Base-by-base conservation (phyloP, 2,113 vertebrate species). In the Ailuropoda melanoleuca region DNA sequence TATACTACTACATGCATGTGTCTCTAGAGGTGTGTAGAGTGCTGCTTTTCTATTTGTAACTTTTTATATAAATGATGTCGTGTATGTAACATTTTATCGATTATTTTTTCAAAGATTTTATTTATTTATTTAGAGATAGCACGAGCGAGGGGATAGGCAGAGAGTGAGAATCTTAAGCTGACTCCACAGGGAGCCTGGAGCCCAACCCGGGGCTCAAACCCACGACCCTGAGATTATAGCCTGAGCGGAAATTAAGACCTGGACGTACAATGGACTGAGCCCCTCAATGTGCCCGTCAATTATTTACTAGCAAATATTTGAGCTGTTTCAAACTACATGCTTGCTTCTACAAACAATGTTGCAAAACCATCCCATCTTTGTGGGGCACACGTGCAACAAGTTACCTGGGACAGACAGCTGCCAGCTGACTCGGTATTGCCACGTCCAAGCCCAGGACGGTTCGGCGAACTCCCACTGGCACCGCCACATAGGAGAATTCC, bases 241-340 rank as follows among this genome's bases (percentile, higher is more conserved):
- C 55, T 21, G 55, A 56, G 55, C 55, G 6, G 7, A 21, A 56
- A 56, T 56, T 18, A 56, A 56, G 55, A 56, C 3, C 50, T 43
- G 50, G 50, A 50, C 13, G 55, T 6, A 7, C 19, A 21, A 56
- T 21, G 18, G 19, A 56, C 55, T 8, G 55, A 56, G 55, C 55
- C 55, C 19, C 55, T 18, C 19, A 56, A 18, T 4, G 18, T 21
- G 7, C 55, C 55, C 55, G 1, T 56, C 13, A 21, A 21, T 48
- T 72, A 21, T 66, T 64, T 72, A 26, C 29, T 48, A 46, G 66
- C 23, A 88, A 37, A 39, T 24, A 56, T 18, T 26, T 53, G 43
- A 72, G 37, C 23, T 92, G 17, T 68, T 94, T 64, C 68, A 74
- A 62, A 83, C 84, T 72, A 18, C 29, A 21, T 62, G 53, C n/a